Base-by-base conservation (phyloP, 2,113 vertebrate species). In the Butastur rufipennis region DNA sequence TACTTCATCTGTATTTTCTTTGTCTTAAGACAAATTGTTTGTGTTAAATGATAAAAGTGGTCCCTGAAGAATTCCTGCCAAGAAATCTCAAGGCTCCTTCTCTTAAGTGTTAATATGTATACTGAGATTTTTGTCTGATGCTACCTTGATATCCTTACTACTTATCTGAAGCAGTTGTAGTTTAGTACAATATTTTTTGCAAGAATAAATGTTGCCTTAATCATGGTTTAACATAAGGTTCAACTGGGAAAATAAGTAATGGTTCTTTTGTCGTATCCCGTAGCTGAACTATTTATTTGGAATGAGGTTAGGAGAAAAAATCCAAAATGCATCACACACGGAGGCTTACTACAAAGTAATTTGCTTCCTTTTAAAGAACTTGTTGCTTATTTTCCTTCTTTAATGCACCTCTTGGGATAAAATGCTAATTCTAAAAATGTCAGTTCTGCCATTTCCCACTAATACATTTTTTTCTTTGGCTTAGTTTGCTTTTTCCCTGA, bases 381-480 rank as follows among this genome's bases (percentile, higher is more conserved):
- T 95, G 58, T 95, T 97, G 80, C 67, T 94, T n/a, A n/a, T 96
- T 97, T 97, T 96, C 86, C 45, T 94, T 96, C 96, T 96, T 50
- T 95, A 98, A 92, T 95, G 73, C 61, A 77, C 47, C 94, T 97
- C 97, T 95, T 97, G 95, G 92, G 92, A 96, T 86, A 93, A 97
- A 67, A 55, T 94, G 73, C 75, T 97, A 63, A 96, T 97, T 97
- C 85, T 95, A 95, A 97, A 98, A 97, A 91, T 93, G 61, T 93
- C 79, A 36, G 42, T 95, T 93, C 56, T 23, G 6, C 77, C 34
- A n/a, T 96, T 98, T 98, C 92, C 87, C 81, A 77, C 55, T 84
- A 78, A 31, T 85, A 34, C 29, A 68, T 72, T 95, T 93, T 93
- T 93, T 78, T 42, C 78, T 91, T 88, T 97, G 75, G 47, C 88